Evolutionary conservation across 1,140 invertebrate species (phyloP).

Genomic region (Ctenoplectra terminalis): DNA sequence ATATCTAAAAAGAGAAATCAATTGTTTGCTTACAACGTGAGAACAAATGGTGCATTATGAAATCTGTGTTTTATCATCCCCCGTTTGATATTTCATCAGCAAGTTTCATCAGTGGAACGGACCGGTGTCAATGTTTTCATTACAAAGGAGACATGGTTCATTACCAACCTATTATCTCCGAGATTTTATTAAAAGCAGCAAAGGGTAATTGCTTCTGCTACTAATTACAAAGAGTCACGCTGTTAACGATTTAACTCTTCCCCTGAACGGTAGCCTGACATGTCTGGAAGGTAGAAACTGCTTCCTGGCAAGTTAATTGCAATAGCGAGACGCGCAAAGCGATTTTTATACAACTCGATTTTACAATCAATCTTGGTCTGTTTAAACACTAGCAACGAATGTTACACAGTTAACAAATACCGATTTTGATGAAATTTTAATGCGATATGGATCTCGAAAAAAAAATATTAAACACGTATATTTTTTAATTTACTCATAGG

Average conservation of each 20-base stretch:
- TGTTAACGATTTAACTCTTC: conserved; percentile 39
- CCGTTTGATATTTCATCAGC: not conserved
- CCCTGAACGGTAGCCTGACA: not conserved
- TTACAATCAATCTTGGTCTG: not conserved
- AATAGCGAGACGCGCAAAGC: not conserved
- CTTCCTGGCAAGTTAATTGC: conserved; percentile 20
- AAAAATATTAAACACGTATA: no score
- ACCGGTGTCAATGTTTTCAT: conserved; percentile 18
- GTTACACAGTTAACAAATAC: no score
- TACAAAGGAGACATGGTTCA: conserved; percentile 14
- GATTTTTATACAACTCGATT: conserved; percentile 35
- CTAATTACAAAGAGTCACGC: conserved; percentile 38
- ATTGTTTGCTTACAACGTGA: no score
- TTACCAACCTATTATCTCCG: conserved; percentile 29
- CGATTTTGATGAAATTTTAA: no score
- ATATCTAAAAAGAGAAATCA: no score
- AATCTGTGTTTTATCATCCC: no score
- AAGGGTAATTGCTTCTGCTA: conserved; percentile 22
- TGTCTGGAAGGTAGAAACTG: not conserved
- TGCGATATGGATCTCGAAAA: no score
- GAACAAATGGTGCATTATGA: no score
- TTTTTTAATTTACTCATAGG: no score
- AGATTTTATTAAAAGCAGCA: conserved; percentile 44
- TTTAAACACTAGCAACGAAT: not conserved
- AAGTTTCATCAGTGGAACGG: not conserved